Evolutionary conservation across 2,797 vertebrate species (phyloP).

Genomic region (Oreochromis mossambicus): DNA sequence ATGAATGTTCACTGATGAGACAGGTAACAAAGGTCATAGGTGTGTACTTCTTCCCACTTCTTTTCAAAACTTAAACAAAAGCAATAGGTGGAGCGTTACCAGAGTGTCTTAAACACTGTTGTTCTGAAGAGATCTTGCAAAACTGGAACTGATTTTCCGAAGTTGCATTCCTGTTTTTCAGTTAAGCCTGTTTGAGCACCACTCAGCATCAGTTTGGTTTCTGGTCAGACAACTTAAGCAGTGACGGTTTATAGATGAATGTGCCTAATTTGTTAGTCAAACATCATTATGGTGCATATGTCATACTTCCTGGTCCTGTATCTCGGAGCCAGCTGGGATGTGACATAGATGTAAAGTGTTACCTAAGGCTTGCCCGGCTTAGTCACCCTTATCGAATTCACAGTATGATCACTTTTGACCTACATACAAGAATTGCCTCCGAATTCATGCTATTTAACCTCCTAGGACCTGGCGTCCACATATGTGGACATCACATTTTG

Average conservation of each 20-base stretch:
- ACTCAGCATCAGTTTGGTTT: neutral
- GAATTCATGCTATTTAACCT: neutral
- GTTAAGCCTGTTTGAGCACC: neutral
- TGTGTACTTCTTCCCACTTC: neutral
- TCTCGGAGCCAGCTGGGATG: neutral
- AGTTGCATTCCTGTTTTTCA: fast-evolving
- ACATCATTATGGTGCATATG: neutral
- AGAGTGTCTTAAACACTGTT: neutral
- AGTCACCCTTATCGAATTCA: neutral
- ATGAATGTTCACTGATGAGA: neutral
- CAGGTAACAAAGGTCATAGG: neutral
- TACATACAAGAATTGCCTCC: fast-evolving
- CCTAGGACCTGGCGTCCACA: too few relatives aligned
- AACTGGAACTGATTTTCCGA: fast-evolving
- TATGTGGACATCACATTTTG: too few relatives aligned
- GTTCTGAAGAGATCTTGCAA: neutral
- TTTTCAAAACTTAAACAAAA: neutral
- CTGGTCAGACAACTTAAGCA: neutral
- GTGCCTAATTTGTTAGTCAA: neutral
- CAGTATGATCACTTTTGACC: neutral
- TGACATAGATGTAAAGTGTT: neutral
- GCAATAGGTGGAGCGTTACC: fast-evolving
- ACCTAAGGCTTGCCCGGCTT: neutral
- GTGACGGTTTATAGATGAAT: fast-evolving
- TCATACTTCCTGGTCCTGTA: neutral